Evolutionary conservation across 2,113 vertebrate genomes (phyloP).

Genomic region (Anarrhichthys ocellatus): DNA sequence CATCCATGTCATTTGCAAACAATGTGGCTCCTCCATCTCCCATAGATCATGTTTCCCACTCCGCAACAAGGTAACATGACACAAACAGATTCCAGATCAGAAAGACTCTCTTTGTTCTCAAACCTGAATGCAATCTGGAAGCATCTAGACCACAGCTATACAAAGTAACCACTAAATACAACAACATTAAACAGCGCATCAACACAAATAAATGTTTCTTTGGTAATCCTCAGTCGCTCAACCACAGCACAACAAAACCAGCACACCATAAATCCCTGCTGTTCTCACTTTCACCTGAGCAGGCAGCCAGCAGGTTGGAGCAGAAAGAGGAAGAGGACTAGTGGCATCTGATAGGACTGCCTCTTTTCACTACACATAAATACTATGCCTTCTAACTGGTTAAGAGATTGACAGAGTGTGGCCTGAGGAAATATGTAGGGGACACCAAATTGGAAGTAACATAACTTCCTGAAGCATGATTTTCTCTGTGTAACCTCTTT

Average conservation of each 20-base stretch:
- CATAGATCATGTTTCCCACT: slow-evolving; percentile 15
- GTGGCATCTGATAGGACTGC: not conserved
- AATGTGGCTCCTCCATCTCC: not conserved
- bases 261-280: not conserved
- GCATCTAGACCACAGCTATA: not conserved
- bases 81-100: slow-evolving; percentile 10
- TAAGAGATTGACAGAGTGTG: not conserved
- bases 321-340: not conserved
- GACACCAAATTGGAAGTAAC: not conserved
- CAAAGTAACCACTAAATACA: not conserved
- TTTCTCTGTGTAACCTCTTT: not conserved
- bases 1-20: not conserved
- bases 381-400: not conserved
- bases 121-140: slow-evolving; percentile 13
- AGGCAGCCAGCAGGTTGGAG: not conserved
- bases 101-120: slow-evolving; percentile 20
- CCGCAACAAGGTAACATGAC: not conserved
- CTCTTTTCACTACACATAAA: not conserved
- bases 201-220: not conserved
- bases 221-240: not conserved
- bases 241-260: slow-evolving; percentile 7
- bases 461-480: not conserved
- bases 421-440: not conserved
- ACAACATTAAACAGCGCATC: not conserved
- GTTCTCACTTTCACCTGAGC: not conserved